Evolutionary conservation across 1,140 invertebrate species (phyloP), one percentile per base, ranked within the genome.

Genomic region (Cherax destructor): DNA sequence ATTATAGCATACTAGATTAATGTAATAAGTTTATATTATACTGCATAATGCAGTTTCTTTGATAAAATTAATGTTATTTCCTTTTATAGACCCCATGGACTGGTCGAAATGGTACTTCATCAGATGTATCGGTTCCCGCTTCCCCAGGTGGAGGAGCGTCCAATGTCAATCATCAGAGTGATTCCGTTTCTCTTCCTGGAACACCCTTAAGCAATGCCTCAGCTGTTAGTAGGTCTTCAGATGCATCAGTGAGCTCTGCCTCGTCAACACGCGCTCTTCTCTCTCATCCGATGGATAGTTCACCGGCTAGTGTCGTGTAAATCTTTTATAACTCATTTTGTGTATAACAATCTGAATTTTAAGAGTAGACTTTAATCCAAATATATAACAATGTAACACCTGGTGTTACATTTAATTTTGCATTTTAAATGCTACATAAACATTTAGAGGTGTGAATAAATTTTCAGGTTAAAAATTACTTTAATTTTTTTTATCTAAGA

Each of bases 201-300:
- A 92, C 92, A 52, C 92, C 92, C 5, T 88, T 92, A 9, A 92
- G 92, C 56, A 92, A 91, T 30, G 88, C 92, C 50, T 92, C 92
- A 11, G 92, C 84, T 30, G 49, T 86, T 74, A 92, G 92, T 74
- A 52, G 91, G 56, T 92, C 91, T 21, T 92, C 91, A 1, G 91
- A 92, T 79, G 91, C 91, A 16, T 92, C 91, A 4, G 91, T 92
- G 11, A 92, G 91, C 86, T 92, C 91, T 11, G 91, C 91, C 21
- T 92, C 91, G 3, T 92, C 91, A 59, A 92, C 91, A 47, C 79
- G 91, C 3, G 91, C 91, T 30, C 81, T 92, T 16, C 69, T 92
- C 0, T 88, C 91, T 6, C 91, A 92, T 52, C 91, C 91, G 6
- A 74, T 86, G 4, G 79, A 92, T 69, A 47, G 59, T 18, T 84